Conservation (phyloP, 1,140 invertebrate genomes). For the Lepidurus couesii region DNA sequence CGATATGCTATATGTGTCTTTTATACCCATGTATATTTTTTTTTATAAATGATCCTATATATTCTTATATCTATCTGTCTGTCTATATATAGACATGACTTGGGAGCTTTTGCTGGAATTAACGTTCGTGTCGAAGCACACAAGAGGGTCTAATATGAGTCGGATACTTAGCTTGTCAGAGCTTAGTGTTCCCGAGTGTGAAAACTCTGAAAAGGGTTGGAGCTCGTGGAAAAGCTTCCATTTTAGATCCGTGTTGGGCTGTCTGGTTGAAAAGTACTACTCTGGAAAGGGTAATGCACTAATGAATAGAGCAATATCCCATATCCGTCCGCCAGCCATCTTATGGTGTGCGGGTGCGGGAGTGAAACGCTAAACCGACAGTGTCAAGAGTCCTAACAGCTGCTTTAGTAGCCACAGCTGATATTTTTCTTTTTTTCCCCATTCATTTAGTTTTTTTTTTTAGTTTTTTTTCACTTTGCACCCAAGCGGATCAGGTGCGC, state of each 20-base stretch:
- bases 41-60: no score
- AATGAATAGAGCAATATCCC: conserved; percentile 18
- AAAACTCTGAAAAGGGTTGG: background rate
- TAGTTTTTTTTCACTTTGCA: background rate
- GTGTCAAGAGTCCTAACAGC: background rate
- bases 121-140: background rate
- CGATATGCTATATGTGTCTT: background rate
- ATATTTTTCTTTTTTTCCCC: background rate
- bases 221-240: background rate
- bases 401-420: background rate
- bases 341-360: background rate
- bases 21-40: no score
- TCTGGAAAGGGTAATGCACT: background rate
- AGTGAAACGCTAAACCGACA: background rate
- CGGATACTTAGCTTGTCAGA: background rate
- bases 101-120: background rate
- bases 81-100: background rate
- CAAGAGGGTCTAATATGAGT: background rate
- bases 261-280: background rate
- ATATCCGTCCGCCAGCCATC: conserved; percentile 2
- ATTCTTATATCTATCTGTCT: no score
- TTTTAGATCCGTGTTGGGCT: background rate
- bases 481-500: background rate
- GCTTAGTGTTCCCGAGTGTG: background rate
- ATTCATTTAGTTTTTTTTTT: background rate